A percentile compares a stretch with the other conserved stretches of the same genome.
Evolutionary conservation across 2,888 invertebrate species (phyloP).

Genomic region (Mayetiola destructor): DNA sequence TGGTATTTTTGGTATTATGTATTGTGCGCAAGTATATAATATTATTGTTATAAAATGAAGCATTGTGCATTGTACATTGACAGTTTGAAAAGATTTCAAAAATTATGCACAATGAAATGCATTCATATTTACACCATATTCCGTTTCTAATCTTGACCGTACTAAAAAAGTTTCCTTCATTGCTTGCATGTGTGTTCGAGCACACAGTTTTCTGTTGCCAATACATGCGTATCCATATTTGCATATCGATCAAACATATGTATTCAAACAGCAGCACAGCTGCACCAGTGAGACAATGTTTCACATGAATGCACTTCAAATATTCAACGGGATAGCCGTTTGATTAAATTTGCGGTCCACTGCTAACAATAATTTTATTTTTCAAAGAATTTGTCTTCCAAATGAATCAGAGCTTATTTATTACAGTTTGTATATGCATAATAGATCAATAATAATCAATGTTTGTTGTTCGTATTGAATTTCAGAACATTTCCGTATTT

Average conservation of each 20-base stretch:
- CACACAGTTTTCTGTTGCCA: neutral
- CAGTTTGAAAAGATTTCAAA: too few species aligned
- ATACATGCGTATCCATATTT: neutral
- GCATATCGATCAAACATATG: slow-evolving; percentile 6
- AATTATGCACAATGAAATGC: too few species aligned
- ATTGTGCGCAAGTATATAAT: neutral
- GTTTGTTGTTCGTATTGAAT: neutral
- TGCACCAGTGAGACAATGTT: neutral
- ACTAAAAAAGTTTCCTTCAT: neutral
- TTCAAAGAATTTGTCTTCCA: too few species aligned
- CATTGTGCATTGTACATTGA: too few species aligned
- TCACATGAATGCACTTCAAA: neutral
- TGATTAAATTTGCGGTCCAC: neutral
- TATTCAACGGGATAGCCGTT: neutral
- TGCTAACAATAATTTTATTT: too few species aligned
- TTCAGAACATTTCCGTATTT: neutral
- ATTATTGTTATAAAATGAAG: slow-evolving; percentile 1
- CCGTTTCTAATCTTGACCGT: neutral
- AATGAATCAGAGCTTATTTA: neutral
- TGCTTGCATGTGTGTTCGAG: neutral
- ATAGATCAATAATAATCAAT: neutral
- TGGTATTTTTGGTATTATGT: slow-evolving; percentile 2
- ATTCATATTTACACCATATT: neutral
- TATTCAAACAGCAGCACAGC: neutral
- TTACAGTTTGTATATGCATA: neutral